Base-by-base conservation (phyloP, 2,113 vertebrate species). In the Nettapus auritus region DNA sequence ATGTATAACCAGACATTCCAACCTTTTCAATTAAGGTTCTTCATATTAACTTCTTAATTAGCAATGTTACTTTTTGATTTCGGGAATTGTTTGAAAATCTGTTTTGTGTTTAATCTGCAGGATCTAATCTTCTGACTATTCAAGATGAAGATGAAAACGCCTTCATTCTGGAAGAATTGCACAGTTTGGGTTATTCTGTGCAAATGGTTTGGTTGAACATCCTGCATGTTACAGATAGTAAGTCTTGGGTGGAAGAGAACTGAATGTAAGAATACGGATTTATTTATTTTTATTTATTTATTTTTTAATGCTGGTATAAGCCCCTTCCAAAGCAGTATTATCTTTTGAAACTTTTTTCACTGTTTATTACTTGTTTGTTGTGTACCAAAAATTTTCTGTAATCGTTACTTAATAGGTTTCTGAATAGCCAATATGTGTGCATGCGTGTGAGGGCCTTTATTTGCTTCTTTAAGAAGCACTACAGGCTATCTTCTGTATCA, bases 181-280 rank as follows among this genome's bases (percentile, higher is more conserved):
- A 95, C 88, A 94, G 69, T 29, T 98, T 97, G 40, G 98, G 97
- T 52, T 97, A 98, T 87, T 98, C 97, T 63, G 98, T 98, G 73
- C 98, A 98, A 86, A 97, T 88, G n/a, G 89, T 99, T 83, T 99
- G 99, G 99, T 95, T 99, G 97, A 99, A 99, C 55, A 97, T 97
- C 96, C 96, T 97, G 80, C 98, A 98, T 90, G 97, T 98, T 59
- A 91, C 80, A 40, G 96, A 98, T 87, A 98, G 99, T 99, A 98
- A 99, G 99, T 97, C 87, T 84, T 34, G 69, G 90, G 40, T 62
- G 59, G 59, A 82, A 69, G 14, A 86, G 48, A 92, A 75, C 46
- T 88, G 21, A 12, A 5, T 42, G 10, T 63, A 50, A 48, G 26
- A 75, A 48, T 63, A 18, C 62, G 25, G 3, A 74, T 63, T 63